These are phyloP conservation scores for Corbicula japonica DNA, from an alignment of 2,888 invertebrate species.

Conservation along the genomic window DNA sequence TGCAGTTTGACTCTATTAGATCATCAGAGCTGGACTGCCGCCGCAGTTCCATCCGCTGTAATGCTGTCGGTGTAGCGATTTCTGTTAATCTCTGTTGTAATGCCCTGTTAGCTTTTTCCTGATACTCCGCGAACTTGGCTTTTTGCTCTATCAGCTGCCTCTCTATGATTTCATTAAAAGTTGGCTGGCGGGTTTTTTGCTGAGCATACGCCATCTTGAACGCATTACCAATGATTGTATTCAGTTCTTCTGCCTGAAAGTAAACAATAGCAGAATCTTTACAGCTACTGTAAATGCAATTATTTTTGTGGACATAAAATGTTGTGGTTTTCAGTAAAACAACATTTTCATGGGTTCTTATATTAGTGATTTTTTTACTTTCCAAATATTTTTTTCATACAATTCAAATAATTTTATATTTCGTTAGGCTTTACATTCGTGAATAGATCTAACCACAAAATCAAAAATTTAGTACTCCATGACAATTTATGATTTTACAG, in stretches of 20 bases:
- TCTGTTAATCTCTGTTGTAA: slow-evolving; percentile 79
- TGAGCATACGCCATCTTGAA: slow-evolving; percentile 97
- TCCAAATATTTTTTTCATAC: too few relatives aligned
- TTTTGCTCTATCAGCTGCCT: slow-evolving; percentile 83
- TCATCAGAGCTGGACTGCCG: slow-evolving; percentile 73
- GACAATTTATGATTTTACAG: too few relatives aligned
- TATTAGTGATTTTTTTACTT: too few relatives aligned
- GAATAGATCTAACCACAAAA: too few relatives aligned
- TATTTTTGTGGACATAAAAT: too few relatives aligned
- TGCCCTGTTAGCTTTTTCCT: slow-evolving; percentile 78
- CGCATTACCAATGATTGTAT: slow-evolving; percentile 95
- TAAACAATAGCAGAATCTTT: neutral
- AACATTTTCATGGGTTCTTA: too few relatives aligned
- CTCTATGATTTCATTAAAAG: slow-evolving; percentile 85
- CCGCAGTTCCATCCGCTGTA: slow-evolving; percentile 81
- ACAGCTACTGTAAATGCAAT: too few relatives aligned
- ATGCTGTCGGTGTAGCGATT: slow-evolving; percentile 83
- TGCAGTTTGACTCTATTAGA: slow-evolving; percentile 33
- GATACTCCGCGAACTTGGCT: slow-evolving; percentile 79
- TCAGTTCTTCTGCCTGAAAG: slow-evolving; percentile 94
- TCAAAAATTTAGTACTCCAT: too few relatives aligned
- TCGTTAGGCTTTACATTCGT: too few relatives aligned
- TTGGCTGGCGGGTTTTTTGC: slow-evolving; percentile 83
- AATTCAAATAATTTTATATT: too few relatives aligned
- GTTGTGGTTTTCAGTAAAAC: too few relatives aligned